Conservation (phyloP, 1,140 invertebrate genomes). For the Aphis gossypii region DNA sequence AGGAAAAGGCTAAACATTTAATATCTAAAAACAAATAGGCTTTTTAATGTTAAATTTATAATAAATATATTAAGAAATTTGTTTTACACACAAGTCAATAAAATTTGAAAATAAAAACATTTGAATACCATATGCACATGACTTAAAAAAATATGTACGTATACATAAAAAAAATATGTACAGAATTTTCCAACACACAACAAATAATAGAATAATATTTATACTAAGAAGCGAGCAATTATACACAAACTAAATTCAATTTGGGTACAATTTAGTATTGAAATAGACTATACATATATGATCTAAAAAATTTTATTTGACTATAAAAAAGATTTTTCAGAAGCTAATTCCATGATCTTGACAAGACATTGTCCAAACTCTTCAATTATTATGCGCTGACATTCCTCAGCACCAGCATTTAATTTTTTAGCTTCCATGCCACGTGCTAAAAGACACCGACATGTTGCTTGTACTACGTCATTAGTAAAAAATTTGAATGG, state of each 20-base stretch:
- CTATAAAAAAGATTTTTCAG: constrained; percentile 62
- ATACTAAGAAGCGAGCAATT: background rate
- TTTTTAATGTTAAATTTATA: constrained; percentile 32
- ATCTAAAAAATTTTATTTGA: background rate
- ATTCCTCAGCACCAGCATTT: constrained; percentile 75
- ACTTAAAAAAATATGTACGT: constrained; percentile 20
- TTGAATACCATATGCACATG: constrained; percentile 15
- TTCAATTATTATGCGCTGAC: constrained; percentile 87
- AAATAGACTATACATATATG: background rate
- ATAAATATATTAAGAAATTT: constrained; percentile 31
- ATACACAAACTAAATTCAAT: constrained; percentile 36
- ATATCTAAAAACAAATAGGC: background rate
- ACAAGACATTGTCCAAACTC: constrained; percentile 94
- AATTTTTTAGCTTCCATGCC: constrained; percentile 76
- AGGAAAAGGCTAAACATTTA: constrained; percentile 63
- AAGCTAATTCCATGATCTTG: constrained; percentile 85
- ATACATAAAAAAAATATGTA: background rate
- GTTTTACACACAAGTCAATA: constrained; percentile 42
- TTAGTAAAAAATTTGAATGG: constrained; percentile 88
- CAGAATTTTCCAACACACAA: constrained; percentile 19
- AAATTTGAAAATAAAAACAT: constrained; percentile 58
- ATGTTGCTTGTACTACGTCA: constrained; percentile 94
- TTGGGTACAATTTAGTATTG: background rate
- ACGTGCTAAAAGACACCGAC: constrained; percentile 91
- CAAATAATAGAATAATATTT: constrained; percentile 18